These are phyloP conservation scores for Bembecia ichneumoniformis DNA, from an alignment of 2,888 invertebrate genomes.

Conservation along the genomic window DNA sequence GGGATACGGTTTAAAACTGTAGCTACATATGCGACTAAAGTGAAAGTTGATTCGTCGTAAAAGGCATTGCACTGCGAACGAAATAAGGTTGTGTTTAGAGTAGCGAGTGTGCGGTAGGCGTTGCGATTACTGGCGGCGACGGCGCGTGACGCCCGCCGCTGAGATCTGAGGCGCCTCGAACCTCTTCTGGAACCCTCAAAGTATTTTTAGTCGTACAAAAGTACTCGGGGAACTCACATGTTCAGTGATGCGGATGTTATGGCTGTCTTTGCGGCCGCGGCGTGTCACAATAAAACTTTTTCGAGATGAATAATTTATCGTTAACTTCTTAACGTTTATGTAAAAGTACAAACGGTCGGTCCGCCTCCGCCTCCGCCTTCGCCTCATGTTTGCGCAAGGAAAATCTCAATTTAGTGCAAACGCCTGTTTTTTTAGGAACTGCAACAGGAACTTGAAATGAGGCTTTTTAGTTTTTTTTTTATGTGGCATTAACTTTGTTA, in stretches of 20 bases:
- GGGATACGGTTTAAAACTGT: not conserved
- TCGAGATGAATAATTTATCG: not conserved
- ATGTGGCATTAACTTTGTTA: too few relatives aligned
- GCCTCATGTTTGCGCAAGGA: too few relatives aligned
- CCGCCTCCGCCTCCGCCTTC: too few relatives aligned
- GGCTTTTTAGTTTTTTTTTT: too few relatives aligned
- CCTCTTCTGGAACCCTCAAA: constrained; percentile 22
- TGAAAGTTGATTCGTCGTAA: not conserved
- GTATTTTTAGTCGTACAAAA: constrained; percentile 35
- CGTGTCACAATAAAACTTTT: not conserved
- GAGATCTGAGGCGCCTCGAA: constrained; percentile 52
- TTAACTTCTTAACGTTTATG: not conserved
- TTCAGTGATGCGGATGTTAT: not conserved
- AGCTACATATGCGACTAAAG: not conserved
- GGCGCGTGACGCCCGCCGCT: constrained; percentile 64
- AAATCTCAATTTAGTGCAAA: too few relatives aligned
- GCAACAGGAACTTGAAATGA: too few relatives aligned
- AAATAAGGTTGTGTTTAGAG: constrained; percentile 5
- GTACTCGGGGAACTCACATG: not conserved
- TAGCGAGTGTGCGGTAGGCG: constrained; percentile 38
- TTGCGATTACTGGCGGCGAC: constrained; percentile 47
- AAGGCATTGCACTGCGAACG: not conserved
- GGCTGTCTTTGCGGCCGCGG: not conserved
- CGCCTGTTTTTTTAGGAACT: too few relatives aligned
- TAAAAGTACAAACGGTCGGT: too few relatives aligned